Evolutionary conservation across 2,797 vertebrate species (phyloP).

Genomic region (Hoplostethus mediterraneus): DNA sequence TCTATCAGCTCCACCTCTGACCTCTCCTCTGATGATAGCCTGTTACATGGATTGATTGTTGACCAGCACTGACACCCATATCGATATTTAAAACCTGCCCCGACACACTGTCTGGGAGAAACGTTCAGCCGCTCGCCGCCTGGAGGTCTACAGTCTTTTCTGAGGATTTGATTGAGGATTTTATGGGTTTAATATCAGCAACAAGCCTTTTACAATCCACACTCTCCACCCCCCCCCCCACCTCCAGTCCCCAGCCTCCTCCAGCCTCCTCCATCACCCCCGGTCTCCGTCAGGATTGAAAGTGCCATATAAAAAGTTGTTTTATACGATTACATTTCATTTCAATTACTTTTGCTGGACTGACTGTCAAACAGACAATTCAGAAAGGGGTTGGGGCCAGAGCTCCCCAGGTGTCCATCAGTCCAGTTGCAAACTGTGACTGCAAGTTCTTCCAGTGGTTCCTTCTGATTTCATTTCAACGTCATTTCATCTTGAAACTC

Average conservation of each 20-base stretch:
- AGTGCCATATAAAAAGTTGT: constrained; percentile 53
- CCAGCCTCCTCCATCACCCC: constrained; percentile 3
- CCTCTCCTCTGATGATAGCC: constrained; percentile 47
- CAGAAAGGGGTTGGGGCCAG: constrained; percentile 4
- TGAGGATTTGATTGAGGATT: constrained; percentile 47
- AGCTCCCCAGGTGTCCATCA: constrained; percentile 9
- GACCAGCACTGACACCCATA: constrained; percentile 19
- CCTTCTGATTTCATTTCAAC: constrained; percentile 12
- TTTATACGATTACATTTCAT: constrained; percentile 39
- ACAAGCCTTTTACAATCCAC: constrained; percentile 32
- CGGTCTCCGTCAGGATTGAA: constrained; percentile 43
- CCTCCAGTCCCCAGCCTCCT: constrained; percentile 3
- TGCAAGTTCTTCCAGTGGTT: not conserved
- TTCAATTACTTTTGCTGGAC: constrained; percentile 31
- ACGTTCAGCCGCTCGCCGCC: constrained; percentile 27
- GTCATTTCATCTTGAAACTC: constrained; percentile 21
- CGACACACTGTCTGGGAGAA: constrained; percentile 32
- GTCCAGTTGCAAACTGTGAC: constrained; percentile 7
- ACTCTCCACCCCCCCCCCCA: constrained; percentile 16
- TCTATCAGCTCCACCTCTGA: constrained; percentile 44
- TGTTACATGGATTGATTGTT: constrained; percentile 51
- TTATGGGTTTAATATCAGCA: constrained; percentile 66
- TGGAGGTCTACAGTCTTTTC: constrained; percentile 6
- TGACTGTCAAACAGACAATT: constrained; percentile 33
- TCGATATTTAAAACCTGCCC: constrained; percentile 46